Percentiles rank a stretch among this genome's conserved stretches.
phyloP scores from a whole-genome alignment of 2,797 vertebrate genomes.

The Darevskia mixta region DNA sequence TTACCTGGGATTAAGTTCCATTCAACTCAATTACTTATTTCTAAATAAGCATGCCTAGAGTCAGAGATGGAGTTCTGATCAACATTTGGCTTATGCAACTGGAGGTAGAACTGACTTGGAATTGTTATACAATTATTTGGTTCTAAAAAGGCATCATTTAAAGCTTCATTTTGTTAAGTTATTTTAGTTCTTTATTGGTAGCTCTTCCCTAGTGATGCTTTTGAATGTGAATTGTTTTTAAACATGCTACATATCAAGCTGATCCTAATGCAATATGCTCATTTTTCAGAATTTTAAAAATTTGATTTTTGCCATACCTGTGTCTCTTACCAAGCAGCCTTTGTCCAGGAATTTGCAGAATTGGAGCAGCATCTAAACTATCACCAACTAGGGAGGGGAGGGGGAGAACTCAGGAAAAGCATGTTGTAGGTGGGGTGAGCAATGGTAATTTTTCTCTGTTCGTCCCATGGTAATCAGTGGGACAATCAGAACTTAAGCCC shows the following conservation, averaged over 20 bases:
- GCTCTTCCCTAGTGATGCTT: constrained; percentile 1
- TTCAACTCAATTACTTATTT: neutral
- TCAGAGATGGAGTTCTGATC: constrained; percentile 14
- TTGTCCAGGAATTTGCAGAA: neutral
- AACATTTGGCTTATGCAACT: neutral
- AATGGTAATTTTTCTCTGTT: neutral
- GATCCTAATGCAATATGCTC: neutral
- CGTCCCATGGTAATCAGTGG: neutral
- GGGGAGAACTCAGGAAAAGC: neutral
- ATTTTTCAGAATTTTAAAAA: neutral
- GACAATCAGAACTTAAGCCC: neutral
- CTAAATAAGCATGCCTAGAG: neutral
- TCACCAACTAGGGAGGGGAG: neutral
- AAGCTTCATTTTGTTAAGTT: neutral
- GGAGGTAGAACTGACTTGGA: neutral
- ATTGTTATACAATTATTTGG: neutral
- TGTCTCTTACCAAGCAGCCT: neutral
- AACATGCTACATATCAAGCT: neutral
- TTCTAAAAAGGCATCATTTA: constrained; percentile 12
- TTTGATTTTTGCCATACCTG: neutral
- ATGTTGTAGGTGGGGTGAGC: neutral
- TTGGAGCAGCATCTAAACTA: neutral
- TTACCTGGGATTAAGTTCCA: neutral
- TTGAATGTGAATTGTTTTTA: constrained; percentile 8
- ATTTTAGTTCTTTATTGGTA: neutral